Evolutionary conservation across 2,888 invertebrate genomes (phyloP), one percentile per base, ranked within the genome.

Genomic region (Sphecodes monilicornis): DNA sequence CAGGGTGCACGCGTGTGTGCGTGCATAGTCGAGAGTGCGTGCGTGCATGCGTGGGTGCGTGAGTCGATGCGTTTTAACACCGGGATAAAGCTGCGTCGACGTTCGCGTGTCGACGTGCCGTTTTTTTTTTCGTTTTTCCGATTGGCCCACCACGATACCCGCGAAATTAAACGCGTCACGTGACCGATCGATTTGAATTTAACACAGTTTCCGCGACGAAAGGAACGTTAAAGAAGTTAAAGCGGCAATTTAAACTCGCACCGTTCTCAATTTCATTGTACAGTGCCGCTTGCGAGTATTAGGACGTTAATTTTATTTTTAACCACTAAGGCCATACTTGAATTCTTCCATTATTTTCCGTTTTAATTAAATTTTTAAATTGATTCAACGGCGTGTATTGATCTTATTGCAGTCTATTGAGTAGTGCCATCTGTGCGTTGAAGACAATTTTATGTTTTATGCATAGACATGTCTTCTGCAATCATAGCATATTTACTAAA

Each of bases 81-180:
- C 32, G 69, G 39, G 26, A 32, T 75, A 68, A 69, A 57, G 22
- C n/a, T 72, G 66, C 74, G 70, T 72, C 66, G 41, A 73, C 78
- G 77, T 70, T 77, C n/a, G 46, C 80, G 60, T 26, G 76, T 32
- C 74, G 18, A 29, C 43, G 26, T 57, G 26, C 26, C 70, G 32
- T 73, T 71, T 50, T 46, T 71, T 50, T 46, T 86, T 26, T 43
- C 43, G 41, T 68, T 18, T 86, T 43, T n/a, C 22, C 11, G 18
- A 32, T 50, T 72, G 57, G 18, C 43, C 57, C 29, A 1, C 5
- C 64, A 3, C 16, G 41, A 50, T 76, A 69, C 39, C 79, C 32
- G 46, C 26, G 26, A 22, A 71, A 70, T 79, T 74, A 75, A 70
- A 54, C 60, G 50, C 57, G 57, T 69, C 29, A 18, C 39, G 39